Base-by-base conservation (phyloP, 2,797 vertebrate species). In the Gallinago nigripennis region DNA sequence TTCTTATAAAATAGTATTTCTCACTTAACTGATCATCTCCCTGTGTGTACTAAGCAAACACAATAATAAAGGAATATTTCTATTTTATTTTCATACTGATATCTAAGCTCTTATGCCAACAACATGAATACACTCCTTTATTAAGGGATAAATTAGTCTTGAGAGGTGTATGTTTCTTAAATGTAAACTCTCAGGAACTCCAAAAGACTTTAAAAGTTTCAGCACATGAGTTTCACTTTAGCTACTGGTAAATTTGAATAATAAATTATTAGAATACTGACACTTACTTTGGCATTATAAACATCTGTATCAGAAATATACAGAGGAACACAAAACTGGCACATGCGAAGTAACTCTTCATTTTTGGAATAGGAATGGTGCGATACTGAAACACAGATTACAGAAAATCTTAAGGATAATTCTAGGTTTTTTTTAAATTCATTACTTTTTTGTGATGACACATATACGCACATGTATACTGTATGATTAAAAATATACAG, bases 271-370 rank as follows among this genome's bases (percentile, higher is more conserved):
- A 77, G 71, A 86, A 92, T 16, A 33, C 3, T 33, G 57, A 48
- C 39, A 98, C 99, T 99, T 97, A 99, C 99, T 98, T 86, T 65
- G 97, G 96, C 94, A 98, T 98, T 86, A 99, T 98, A 35, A 98
- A 95, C 97, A 99, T 97, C 81, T 99, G 99, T 94, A 99, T 95
- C 54, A 98, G 72, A 96, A 99, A 99, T 97, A 99, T 99, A 92
- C 99, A 99, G 90, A 99, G 21, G 96, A 99, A 99, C 95, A 99
- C 98, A 60, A 99, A 96, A 82, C 98, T 90, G 84, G 99, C 99
- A 64, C 99, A 99, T 17, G 87, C 98, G 0, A 99, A 98, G 94
- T 99, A 99, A 91, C 98, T 98, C 92, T 98, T 99, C 97, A 99
- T 98, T 95, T 98, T 98, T 3, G 98, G 98, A 86, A 99, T 97